Evolutionary conservation across 2,113 vertebrate species (phyloP).

Genomic region (Melanostigma gelatinosum): DNA sequence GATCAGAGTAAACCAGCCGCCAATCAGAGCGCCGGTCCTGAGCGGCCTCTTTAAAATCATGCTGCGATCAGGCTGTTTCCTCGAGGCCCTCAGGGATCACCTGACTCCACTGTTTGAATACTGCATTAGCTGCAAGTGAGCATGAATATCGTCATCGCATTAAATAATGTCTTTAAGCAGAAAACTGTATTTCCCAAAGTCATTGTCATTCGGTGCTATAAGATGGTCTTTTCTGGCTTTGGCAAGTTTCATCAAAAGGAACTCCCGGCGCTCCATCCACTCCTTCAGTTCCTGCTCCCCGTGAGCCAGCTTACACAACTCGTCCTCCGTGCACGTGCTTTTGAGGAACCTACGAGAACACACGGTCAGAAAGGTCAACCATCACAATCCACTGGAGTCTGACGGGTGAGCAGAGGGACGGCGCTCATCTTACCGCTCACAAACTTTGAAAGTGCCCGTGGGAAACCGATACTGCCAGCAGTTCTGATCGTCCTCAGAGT

Average conservation of each 20-base stretch:
- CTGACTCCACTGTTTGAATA: conserved; percentile 64
- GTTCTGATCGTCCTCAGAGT: conserved; percentile 96
- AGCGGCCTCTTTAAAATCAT: conserved; percentile 64
- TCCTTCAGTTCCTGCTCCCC: conserved; percentile 93
- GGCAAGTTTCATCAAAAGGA: conserved; percentile 95
- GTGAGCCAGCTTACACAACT: conserved; percentile 92
- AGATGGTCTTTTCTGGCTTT: conserved; percentile 98
- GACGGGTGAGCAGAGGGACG: too few species aligned
- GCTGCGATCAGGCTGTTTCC: conserved; percentile 49
- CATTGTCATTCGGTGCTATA: conserved; percentile 98
- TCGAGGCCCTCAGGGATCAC: conserved; percentile 45
- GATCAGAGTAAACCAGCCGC: conserved; percentile 67
- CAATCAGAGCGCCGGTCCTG: conserved; percentile 52
- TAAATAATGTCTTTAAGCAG: conserved; percentile 99
- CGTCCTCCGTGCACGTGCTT: conserved; percentile 89
- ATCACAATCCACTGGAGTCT: background rate
- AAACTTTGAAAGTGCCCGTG: conserved; percentile 93
- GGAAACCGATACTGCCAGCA: conserved; percentile 99
- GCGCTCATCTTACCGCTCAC: conserved; percentile 87
- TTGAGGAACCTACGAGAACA: conserved; percentile 85
- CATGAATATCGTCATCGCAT: conserved; percentile 67
- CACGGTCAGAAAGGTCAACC: conserved; percentile 12
- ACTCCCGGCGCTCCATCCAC: conserved; percentile 93
- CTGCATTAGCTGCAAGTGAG: conserved; percentile 54
- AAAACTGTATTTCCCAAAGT: conserved; percentile 99